Percentiles rank a stretch among this genome's conserved stretches.
Evolutionary conservation across 2,797 vertebrate genomes (phyloP).

Genomic region (Carapus acus): DNA sequence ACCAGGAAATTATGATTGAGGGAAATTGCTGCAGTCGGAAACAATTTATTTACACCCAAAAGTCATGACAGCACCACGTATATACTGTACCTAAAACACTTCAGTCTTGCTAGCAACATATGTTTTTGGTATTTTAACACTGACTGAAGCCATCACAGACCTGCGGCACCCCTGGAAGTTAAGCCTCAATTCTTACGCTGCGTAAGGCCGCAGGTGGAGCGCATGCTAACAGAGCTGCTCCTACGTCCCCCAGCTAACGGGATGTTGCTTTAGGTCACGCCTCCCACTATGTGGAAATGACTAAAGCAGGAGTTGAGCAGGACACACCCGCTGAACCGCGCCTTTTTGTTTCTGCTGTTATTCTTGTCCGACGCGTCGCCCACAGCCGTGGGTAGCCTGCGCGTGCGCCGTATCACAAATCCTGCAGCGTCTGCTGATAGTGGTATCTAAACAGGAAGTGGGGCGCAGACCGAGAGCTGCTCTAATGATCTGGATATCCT

Average conservation of each 20-base stretch:
- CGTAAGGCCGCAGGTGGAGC: not conserved
- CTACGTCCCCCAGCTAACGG: not conserved
- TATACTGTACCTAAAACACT: too few species aligned
- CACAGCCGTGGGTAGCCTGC: not conserved
- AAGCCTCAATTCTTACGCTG: too few species aligned
- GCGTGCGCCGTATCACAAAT: slow-evolving; percentile 1
- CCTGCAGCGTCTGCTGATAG: not conserved
- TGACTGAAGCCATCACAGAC: too few species aligned
- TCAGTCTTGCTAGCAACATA: too few species aligned
- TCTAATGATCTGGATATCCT: not conserved
- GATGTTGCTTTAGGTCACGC: not conserved
- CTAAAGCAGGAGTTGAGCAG: not conserved
- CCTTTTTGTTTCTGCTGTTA: not conserved
- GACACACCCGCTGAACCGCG: too few species aligned
- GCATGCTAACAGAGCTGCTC: not conserved
- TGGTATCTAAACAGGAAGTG: not conserved
- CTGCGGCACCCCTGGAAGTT: too few species aligned
- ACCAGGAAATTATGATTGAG: too few species aligned
- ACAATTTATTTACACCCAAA: too few species aligned
- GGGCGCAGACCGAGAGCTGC: not conserved
- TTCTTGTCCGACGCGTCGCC: not conserved
- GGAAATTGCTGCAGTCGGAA: too few species aligned
- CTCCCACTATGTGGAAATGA: not conserved
- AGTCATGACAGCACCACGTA: too few species aligned
- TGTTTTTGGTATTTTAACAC: too few species aligned